Evolutionary conservation across 1,140 invertebrate genomes (phyloP).

Genomic region (Aphelinus certus): DNA sequence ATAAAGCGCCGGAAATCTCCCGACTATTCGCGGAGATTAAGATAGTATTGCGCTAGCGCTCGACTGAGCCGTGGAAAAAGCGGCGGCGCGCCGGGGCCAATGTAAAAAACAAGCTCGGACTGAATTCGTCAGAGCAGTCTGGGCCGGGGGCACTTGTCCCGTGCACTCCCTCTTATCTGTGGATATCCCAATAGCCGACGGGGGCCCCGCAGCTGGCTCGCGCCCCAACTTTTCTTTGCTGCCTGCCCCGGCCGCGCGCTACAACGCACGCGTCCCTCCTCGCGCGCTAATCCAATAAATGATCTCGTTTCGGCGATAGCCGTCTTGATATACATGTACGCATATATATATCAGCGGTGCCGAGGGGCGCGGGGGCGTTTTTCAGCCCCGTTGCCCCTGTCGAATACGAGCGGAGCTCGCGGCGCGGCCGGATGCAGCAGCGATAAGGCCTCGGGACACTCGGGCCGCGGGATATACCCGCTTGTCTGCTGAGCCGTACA

Average conservation of each 20-base stretch:
- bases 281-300: conserved; percentile 58
- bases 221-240: conserved; percentile 44
- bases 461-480: background rate
- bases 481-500: no score
- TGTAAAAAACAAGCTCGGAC: no score
- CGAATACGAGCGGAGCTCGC: background rate
- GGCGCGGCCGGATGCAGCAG: background rate
- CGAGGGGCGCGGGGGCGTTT: background rate
- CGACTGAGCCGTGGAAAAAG: no score
- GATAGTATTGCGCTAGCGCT: no score
- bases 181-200: conserved; percentile 52
- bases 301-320: conserved; percentile 61
- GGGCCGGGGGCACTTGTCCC: conserved; percentile 35
- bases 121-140: conserved; percentile 21
- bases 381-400: background rate
- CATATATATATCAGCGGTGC: conserved; percentile 45
- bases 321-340: conserved; percentile 49
- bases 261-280: conserved; percentile 33
- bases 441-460: background rate
- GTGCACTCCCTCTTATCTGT: conserved; percentile 55
- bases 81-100: no score
- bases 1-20: no score
- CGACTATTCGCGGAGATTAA: no score
- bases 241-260: background rate
- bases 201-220: conserved; percentile 30